Conservation (phyloP, 2,888 invertebrate species). For the Eudasyphora cyanicolor region DNA sequence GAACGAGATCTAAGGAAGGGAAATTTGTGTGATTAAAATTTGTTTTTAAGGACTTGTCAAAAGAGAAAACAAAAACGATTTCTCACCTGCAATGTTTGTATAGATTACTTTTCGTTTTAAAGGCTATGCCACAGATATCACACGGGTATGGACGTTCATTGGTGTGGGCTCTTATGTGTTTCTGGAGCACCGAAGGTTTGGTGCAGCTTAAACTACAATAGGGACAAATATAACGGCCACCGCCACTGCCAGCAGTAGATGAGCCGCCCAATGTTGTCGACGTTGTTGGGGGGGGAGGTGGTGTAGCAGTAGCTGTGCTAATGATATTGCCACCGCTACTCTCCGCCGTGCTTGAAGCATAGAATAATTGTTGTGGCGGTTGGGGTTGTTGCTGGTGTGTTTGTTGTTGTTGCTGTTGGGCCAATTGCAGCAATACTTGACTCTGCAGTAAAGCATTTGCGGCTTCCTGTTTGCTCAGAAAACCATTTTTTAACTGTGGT, state of each 20-base stretch:
- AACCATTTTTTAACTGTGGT: conserved; percentile 58
- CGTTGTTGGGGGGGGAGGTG: neutral
- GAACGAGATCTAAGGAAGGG: conserved; percentile 83
- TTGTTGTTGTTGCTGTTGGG: conserved; percentile 47
- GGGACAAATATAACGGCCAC: conserved; percentile 90
- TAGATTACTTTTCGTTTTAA: conserved; percentile 95
- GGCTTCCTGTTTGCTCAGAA: conserved; percentile 32
- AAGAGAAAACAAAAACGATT: too few species aligned
- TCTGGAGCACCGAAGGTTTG: conserved; percentile 95
- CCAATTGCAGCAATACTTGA: conserved; percentile 41
- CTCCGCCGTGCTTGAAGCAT: conserved; percentile 26
- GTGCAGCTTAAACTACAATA: conserved; percentile 94
- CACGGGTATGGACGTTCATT: conserved; percentile 96
- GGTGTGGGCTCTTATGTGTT: conserved; percentile 96
- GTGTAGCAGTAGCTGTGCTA: conserved; percentile 1
- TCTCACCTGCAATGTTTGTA: conserved; percentile 90
- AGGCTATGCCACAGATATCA: conserved; percentile 92
- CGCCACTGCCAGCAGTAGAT: conserved; percentile 45
- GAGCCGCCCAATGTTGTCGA: conserved; percentile 18
- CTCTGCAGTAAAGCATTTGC: conserved; percentile 38
- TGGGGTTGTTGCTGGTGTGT: conserved; percentile 28
- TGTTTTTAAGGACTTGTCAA: too few species aligned
- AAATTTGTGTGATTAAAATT: too few species aligned
- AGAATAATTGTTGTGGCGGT: conserved; percentile 30
- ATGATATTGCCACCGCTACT: neutral